Evolutionary conservation across 2,113 vertebrate genomes (phyloP), one percentile per base, ranked within the genome.

Genomic region (Xiphorhynchus elegans): DNA sequence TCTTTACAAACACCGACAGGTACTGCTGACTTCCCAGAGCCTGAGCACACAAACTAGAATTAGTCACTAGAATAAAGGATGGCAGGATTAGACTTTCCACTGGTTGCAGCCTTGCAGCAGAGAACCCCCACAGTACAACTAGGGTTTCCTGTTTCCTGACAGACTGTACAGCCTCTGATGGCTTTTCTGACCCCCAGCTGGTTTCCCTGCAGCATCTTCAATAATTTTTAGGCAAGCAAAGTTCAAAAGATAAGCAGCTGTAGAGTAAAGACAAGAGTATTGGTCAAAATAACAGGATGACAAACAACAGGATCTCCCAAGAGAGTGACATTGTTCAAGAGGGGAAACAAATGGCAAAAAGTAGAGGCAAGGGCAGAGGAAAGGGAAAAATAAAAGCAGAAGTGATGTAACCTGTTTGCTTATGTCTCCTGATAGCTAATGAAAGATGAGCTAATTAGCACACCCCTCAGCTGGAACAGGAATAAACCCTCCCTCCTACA

Each of bases 201-300:
- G 93, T 67, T 70, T 93, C 88, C 68, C 76, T 72, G 77, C 64
- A 93, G 88, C 84, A 87, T 93, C 95, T 88, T 69, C 66, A 60
- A 20, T 74, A 76, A 67, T n/a, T 92, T 79, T 77, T 42, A 95
- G 83, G 72, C 47, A 93, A 93, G 85, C 55, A 91, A 97, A 97
- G 89, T 35, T 96, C 87, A 90, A 93, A 96, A 97, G 97, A 96
- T 90, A 97, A 97, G 94, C 93, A 97, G 93, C 93, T 95, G 81
- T 46, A 46, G 56, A 87, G 89, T 72, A 74, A 96, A 97, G 93
- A 91, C 75, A 78, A 78, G 60, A 60, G 7, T 68, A 87, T 33
- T 8, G 83, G 87, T 94, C 83, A 78, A 85, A 95, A 79, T 62
- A 91, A 92, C 94, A 95, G 89, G 94, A 77, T 92, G 83, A 79